phyloP scores from a whole-genome alignment of 2,888 invertebrate genomes.

The Agrotis puta region DNA sequence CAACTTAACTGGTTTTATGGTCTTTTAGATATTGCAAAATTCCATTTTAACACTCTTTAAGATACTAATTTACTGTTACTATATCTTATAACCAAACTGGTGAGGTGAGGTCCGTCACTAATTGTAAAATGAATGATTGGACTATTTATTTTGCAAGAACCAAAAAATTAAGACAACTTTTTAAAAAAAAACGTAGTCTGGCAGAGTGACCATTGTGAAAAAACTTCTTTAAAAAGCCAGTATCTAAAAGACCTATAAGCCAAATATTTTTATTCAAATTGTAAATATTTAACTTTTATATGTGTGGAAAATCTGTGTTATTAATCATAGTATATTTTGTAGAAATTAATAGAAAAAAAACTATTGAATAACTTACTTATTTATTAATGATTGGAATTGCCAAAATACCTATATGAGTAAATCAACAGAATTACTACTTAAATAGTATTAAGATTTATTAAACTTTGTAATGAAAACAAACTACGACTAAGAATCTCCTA shows the following conservation, averaged over 20 bases:
- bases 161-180: too few species aligned
- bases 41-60: background rate
- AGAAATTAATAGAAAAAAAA: conserved; percentile 38
- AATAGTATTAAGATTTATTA: conserved; percentile 6
- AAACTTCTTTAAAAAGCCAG: background rate
- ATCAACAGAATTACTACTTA: conserved; percentile 32
- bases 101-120: too few species aligned
- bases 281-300: conserved; percentile 61
- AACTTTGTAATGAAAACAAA: background rate
- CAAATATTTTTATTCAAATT: conserved; percentile 20
- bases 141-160: background rate
- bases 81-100: background rate
- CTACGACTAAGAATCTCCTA: background rate
- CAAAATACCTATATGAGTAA: conserved; percentile 14
- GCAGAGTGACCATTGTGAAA: background rate
- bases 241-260: conserved; percentile 19
- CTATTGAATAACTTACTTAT: conserved; percentile 17
- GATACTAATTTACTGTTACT: background rate
- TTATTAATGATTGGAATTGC: conserved; percentile 20
- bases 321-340: conserved; percentile 59
- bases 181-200: too few species aligned
- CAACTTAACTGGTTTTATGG: conserved; percentile 11
- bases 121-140: too few species aligned
- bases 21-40: conserved; percentile 6
- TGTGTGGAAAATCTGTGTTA: conserved; percentile 68